Conservation (phyloP, 1,140 invertebrate species). For the Galendromus occidentalis region DNA sequence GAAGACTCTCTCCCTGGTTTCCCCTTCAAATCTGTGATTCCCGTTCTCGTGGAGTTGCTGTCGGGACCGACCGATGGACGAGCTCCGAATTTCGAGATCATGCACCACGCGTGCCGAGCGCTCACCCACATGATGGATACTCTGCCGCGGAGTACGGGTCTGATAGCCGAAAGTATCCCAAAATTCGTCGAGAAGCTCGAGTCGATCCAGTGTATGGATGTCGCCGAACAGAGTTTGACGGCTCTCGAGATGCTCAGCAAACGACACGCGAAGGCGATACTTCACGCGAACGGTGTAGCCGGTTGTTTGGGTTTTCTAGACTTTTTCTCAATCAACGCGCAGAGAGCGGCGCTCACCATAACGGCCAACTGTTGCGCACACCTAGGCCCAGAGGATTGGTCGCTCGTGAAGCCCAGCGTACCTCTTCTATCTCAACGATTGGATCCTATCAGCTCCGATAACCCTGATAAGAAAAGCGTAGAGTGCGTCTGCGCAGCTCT, state of each 20-base stretch:
- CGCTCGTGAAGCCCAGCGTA: constrained; percentile 68
- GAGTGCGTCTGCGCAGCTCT: constrained; percentile 92
- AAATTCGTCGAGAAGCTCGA: constrained; percentile 86
- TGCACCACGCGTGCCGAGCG: constrained; percentile 95
- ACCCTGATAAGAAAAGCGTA: constrained; percentile 93
- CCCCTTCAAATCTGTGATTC: constrained; percentile 90
- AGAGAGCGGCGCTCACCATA: constrained; percentile 76
- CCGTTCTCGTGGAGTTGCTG: constrained; percentile 65
- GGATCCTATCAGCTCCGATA: constrained; percentile 31
- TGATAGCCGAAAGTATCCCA: constrained; percentile 89
- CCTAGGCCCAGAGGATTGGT: constrained; percentile 75
- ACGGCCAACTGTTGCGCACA: constrained; percentile 93
- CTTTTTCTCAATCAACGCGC: constrained; percentile 91
- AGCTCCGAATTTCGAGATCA: constrained; percentile 80
- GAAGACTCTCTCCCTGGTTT: constrained; percentile 95
- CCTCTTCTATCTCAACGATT: constrained; percentile 62
- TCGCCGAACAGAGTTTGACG: constrained; percentile 87
- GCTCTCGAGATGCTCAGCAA: constrained; percentile 88
- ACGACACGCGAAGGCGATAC: constrained; percentile 84
- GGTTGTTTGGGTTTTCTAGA: constrained; percentile 88
- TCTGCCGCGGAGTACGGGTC: constrained; percentile 76
- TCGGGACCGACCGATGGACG: constrained; percentile 30
- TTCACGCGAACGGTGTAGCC: constrained; percentile 78
- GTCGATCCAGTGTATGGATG: constrained; percentile 97
- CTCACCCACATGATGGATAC: constrained; percentile 99